Conservation (phyloP, 2,797 vertebrate genomes). For the Crocodylus rhombifer region DNA sequence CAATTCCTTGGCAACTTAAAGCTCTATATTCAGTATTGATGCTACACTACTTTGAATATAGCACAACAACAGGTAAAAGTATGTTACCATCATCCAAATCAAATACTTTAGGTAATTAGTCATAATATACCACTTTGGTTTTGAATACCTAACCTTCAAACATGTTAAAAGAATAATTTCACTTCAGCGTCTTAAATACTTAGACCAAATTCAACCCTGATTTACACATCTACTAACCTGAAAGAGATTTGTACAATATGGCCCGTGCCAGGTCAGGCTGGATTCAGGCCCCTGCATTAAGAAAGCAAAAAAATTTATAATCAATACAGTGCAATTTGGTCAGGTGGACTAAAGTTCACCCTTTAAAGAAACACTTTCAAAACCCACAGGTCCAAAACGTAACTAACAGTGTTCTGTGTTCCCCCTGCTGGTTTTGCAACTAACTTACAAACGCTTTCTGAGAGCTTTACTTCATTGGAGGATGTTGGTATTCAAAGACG, state of each 20-base stretch:
- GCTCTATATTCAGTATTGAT: neutral
- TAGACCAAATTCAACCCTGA: neutral
- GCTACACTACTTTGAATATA: neutral
- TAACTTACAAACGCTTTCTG: slow-evolving; percentile 64
- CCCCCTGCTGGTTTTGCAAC: slow-evolving; percentile 78
- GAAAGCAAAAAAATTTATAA: no score
- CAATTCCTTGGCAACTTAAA: neutral
- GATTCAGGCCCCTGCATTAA: neutral
- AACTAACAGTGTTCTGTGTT: slow-evolving; percentile 59
- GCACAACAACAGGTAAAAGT: neutral
- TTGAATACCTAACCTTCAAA: slow-evolving; percentile 3
- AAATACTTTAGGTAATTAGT: neutral
- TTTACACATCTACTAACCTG: neutral
- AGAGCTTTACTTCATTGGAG: slow-evolving; percentile 39
- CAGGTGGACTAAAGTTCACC: neutral
- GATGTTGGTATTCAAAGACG: slow-evolving; percentile 13
- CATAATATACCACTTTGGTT: neutral
- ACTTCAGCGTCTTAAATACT: neutral
- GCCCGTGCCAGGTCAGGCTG: neutral
- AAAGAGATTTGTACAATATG: neutral
- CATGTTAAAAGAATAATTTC: neutral
- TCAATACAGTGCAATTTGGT: fast-evolving
- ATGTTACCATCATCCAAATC: neutral
- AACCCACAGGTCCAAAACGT: neutral
- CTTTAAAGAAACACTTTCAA: neutral